A percentile compares a stretch with the other conserved stretches of the same genome.
These are phyloP conservation scores for Drosophila paulistorum DNA, from an alignment of 1,140 invertebrate genomes.

Conservation along the genomic window DNA sequence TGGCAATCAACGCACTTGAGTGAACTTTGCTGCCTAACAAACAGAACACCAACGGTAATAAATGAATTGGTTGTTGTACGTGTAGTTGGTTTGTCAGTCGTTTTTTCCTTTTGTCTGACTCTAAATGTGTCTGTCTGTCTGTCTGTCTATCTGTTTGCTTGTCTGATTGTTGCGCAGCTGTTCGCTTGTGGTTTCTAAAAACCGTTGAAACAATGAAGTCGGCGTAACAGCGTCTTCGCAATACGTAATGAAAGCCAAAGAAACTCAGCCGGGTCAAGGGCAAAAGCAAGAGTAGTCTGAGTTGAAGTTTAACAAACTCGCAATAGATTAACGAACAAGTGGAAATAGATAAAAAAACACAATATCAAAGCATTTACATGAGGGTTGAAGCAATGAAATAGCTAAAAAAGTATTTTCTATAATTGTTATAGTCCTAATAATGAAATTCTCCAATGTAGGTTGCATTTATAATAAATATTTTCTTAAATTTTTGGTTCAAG, in stretches of 20 bases:
- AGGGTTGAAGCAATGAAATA: neutral
- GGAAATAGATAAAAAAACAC: neutral
- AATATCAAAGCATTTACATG: neutral
- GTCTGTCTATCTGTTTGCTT: conserved; percentile 17
- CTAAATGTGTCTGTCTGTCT: neutral
- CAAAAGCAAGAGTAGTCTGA: conserved; percentile 17
- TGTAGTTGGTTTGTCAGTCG: conserved; percentile 5
- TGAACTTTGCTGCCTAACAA: conserved; percentile 74
- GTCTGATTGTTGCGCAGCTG: conserved; percentile 61
- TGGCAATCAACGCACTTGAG: conserved; percentile 79
- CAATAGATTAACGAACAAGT: conserved; percentile 7
- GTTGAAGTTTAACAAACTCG: neutral
- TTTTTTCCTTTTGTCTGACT: conserved; percentile 9
- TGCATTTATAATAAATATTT: neutral
- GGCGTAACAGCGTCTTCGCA: conserved; percentile 33
- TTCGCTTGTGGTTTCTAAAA: conserved; percentile 50
- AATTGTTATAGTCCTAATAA: neutral
- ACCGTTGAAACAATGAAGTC: conserved; percentile 30
- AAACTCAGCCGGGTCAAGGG: conserved; percentile 30
- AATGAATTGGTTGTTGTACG: conserved; percentile 48
- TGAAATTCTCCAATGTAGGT: neutral
- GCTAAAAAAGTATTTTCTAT: neutral
- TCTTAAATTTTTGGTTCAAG: too few relatives aligned
- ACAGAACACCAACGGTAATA: conserved; percentile 50
- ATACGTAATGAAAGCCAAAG: conserved; percentile 63